These are phyloP conservation scores for Chiropotes sagulatus DNA, from an alignment of 2,797 vertebrate genomes.

Conservation along the genomic window DNA sequence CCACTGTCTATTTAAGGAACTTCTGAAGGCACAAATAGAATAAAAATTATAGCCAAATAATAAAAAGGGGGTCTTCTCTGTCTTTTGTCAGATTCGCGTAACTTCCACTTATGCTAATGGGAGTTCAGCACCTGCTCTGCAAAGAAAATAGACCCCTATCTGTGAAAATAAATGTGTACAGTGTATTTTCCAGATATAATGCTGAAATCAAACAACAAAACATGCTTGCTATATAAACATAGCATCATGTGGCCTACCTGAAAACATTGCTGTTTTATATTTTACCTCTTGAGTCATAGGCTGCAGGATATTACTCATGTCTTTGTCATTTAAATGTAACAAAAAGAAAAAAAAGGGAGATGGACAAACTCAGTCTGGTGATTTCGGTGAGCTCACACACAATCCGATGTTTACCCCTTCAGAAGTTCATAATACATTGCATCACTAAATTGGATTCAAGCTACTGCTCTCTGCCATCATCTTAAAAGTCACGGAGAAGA, in stretches of 20 bases:
- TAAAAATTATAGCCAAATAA: conserved; percentile 46
- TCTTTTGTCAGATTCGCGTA: conserved; percentile 42
- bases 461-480: conserved; percentile 45
- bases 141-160: conserved; percentile 84
- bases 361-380: not conserved
- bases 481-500: conserved; percentile 35
- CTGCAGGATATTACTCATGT: conserved; percentile 24
- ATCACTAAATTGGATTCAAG: conserved; percentile 53
- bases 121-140: conserved; percentile 75
- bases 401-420: conserved; percentile 38
- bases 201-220: conserved; percentile 82
- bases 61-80: conserved; percentile 33
- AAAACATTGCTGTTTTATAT: conserved; percentile 72
- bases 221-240: conserved; percentile 71
- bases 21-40: conserved; percentile 38
- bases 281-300: conserved; percentile 72
- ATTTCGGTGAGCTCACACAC: not conserved
- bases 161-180: conserved; percentile 85
- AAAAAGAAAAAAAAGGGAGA: not conserved
- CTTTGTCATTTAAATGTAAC: conserved; percentile 42
- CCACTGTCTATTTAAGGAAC: conserved; percentile 27
- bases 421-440: conserved; percentile 53
- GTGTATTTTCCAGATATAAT: conserved; percentile 79
- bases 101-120: conserved; percentile 83
- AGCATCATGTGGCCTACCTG: conserved; percentile 69